Conservation (phyloP, 2,113 vertebrate species). For the Smithornis capensis region DNA sequence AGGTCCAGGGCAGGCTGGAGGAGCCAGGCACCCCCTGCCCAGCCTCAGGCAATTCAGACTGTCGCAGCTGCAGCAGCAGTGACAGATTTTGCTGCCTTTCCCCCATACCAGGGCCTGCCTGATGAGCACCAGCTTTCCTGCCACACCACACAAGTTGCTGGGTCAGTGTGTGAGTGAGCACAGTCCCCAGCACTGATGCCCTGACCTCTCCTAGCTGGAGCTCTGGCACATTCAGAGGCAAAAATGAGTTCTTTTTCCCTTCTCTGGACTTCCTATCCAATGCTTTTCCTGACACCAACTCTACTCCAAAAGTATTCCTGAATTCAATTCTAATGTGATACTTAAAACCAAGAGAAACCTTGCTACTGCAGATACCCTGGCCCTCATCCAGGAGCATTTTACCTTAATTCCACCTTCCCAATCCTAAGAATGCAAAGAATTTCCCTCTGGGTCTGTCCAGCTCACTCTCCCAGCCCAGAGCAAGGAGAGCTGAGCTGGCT, state of each 20-base stretch:
- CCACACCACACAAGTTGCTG: not conserved
- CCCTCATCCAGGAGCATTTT: not conserved
- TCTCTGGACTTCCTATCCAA: not conserved
- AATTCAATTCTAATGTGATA: not conserved
- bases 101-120: not conserved
- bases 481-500: not conserved
- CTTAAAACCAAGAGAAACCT: not conserved
- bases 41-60: rapidly evolving
- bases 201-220: not conserved
- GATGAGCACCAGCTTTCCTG: not conserved
- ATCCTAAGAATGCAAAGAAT: not conserved
- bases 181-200: not conserved
- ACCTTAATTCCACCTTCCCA: constrained; percentile 1
- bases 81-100: not conserved
- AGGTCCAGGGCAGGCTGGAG: not conserved
- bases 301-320: not conserved
- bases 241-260: not conserved
- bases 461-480: not conserved
- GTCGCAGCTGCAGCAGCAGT: not conserved
- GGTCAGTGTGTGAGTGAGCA: rapidly evolving
- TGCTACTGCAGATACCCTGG: not conserved
- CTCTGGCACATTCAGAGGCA: not conserved
- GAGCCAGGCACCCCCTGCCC: not conserved
- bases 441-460: constrained; percentile 14
- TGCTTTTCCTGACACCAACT: not conserved